Base-by-base conservation (phyloP, 1,140 invertebrate species). In the Cotesia typhae region DNA sequence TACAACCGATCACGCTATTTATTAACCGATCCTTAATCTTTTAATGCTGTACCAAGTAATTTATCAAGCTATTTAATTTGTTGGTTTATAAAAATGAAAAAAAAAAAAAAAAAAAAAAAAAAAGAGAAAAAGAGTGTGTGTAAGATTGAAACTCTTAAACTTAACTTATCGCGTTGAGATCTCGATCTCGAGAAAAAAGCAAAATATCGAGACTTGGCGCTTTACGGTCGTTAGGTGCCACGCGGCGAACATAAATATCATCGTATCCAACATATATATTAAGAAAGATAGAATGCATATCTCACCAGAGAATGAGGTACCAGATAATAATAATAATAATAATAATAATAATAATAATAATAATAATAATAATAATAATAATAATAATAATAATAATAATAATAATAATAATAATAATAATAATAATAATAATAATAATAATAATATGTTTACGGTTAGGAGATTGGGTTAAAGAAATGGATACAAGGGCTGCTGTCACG, bases 401-500 rank as follows among this genome's bases (percentile, higher is more conserved):
- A 0, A 1, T 28, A 0, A 28, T 28, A 28, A 28, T 28, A 1
- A 28, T 28, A 14, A 14, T 14, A 14, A 14, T 14, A 14, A 14
- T 14, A 14, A 14, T 14, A 14, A 14, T 14, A 14, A 14, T 14
- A 14, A 14, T 14, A 14, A 14, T 14, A 14, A 14, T 14, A 14
- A 14, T 14, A 28, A 2, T 28, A 28, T 28, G 28, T 28, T 28
- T 28, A 28, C 28, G 28, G 28, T 28, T 28, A 28, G 12, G 14
- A 38, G 63, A 51, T 14, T 7, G 63, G 41, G 38, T 51, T 20
- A 20, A 51, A 65, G 14, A 65, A 36, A 51, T 28, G 38, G 41
- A 38, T 12, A 41, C 41, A 20, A 41, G 14, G 38, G 63, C 63
- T 65, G 82, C 81, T 78, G 82, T 82, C 82, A 81, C 81, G 80